phyloP scores from a whole-genome alignment of 2,113 vertebrate species.

The Lota lota region DNA sequence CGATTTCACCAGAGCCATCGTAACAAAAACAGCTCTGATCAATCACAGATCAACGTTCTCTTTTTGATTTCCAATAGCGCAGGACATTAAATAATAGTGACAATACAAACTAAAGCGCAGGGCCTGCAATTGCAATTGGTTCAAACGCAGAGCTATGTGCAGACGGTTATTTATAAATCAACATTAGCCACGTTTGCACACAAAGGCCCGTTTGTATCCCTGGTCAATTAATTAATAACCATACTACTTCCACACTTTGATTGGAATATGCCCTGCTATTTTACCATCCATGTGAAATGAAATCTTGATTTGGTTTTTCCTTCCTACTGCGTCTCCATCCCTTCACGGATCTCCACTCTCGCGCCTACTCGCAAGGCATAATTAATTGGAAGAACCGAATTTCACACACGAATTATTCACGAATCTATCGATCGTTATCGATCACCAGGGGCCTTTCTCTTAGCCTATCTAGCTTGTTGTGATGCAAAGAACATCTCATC shows the following conservation, averaged over 20 bases:
- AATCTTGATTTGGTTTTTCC: neutral
- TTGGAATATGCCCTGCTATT: constrained; percentile 8
- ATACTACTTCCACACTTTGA: neutral
- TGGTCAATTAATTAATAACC: too few relatives aligned
- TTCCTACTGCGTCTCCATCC: constrained; percentile 29
- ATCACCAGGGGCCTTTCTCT: constrained; percentile 68
- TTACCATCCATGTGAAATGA: constrained; percentile 8
- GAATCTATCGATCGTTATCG: constrained; percentile 74
- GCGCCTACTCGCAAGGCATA: constrained; percentile 51
- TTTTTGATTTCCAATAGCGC: too few relatives aligned
- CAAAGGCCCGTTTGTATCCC: too few relatives aligned
- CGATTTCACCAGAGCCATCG: too few relatives aligned
- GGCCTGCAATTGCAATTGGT: too few relatives aligned
- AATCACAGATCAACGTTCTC: too few relatives aligned
- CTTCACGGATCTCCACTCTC: constrained; percentile 38
- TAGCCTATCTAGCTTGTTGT: constrained; percentile 67
- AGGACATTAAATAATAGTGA: too few relatives aligned
- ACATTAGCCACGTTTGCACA: too few relatives aligned
- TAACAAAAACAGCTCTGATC: too few relatives aligned
- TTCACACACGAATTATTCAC: constrained; percentile 80
- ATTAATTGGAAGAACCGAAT: constrained; percentile 76
- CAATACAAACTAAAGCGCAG: too few relatives aligned
- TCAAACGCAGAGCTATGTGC: too few relatives aligned
- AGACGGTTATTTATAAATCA: too few relatives aligned
- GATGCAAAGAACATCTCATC: constrained; percentile 65